Evolutionary conservation across 1,140 invertebrate genomes (phyloP).

Genomic region (Bombus waltoni): DNA sequence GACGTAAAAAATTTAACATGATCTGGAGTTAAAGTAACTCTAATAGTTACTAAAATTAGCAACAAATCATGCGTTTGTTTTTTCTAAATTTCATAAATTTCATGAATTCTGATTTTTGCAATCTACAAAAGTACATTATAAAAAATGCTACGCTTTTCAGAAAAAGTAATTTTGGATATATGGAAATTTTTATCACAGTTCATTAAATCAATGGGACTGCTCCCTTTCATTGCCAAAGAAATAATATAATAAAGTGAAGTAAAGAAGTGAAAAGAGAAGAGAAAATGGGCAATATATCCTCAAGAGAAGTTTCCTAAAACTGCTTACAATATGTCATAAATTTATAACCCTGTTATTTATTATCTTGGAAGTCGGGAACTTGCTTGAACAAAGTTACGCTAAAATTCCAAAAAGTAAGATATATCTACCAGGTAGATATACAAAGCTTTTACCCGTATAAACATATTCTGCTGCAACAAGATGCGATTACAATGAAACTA

Average conservation of each 20-base stretch:
- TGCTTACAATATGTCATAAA: neutral
- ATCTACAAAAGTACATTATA: neutral
- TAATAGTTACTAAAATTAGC: too few relatives aligned
- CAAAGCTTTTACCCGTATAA: neutral
- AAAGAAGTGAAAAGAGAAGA: neutral
- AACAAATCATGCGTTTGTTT: too few relatives aligned
- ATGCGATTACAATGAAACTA: neutral
- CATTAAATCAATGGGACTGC: too few relatives aligned
- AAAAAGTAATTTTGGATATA: neutral
- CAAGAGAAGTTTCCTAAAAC: neutral
- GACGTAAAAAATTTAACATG: too few relatives aligned
- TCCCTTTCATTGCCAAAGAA: neutral
- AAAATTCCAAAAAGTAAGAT: neutral
- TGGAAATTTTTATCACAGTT: neutral
- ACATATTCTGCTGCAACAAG: neutral
- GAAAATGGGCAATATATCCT: neutral
- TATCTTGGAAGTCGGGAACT: neutral
- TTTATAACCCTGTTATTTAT: neutral
- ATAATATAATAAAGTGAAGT: neutral
- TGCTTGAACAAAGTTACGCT: rapidly evolving
- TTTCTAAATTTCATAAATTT: too few relatives aligned
- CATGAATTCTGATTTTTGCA: too few relatives aligned
- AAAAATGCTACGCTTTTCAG: neutral
- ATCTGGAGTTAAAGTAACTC: too few relatives aligned
- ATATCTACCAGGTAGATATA: neutral